phyloP scores from a whole-genome alignment of 2,888 invertebrate genomes.

The Antitype chi region DNA sequence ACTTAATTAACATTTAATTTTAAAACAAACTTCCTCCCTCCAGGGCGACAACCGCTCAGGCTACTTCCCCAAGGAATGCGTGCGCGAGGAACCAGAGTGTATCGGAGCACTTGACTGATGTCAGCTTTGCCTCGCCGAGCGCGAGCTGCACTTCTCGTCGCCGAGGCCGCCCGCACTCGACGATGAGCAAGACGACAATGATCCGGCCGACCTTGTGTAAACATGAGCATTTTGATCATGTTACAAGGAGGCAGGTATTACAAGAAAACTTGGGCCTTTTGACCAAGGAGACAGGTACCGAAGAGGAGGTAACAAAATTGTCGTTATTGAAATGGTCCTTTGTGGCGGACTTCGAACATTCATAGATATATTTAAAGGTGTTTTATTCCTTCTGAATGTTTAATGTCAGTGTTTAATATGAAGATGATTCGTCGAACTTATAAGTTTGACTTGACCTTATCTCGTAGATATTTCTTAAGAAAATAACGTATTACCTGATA shows the following conservation, averaged over 20 bases:
- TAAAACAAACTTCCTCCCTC: background rate
- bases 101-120: conserved; percentile 89
- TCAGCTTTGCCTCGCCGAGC: conserved; percentile 86
- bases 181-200: conserved; percentile 57
- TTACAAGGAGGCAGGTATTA: background rate
- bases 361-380: conserved; percentile 22
- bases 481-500: background rate
- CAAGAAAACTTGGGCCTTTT: background rate
- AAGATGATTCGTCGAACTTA: conserved; percentile 3
- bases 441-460: conserved; percentile 29
- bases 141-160: conserved; percentile 79
- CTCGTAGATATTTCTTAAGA: background rate
- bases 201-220: conserved; percentile 69
- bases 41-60: conserved; percentile 91
- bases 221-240: background rate
- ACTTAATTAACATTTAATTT: background rate
- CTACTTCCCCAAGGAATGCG: conserved; percentile 95
- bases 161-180: conserved; percentile 55
- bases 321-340: background rate
- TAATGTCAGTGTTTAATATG: conserved; percentile 38
- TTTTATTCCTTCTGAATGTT: conserved; percentile 51
- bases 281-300: background rate
- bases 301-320: conserved; percentile 6
- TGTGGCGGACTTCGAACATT: background rate
- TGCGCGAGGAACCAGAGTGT: conserved; percentile 91